Percentiles rank a stretch among this genome's conserved stretches.
Conservation (phyloP, 2,113 vertebrate species). For the Lepisosteus oculatus region DNA sequence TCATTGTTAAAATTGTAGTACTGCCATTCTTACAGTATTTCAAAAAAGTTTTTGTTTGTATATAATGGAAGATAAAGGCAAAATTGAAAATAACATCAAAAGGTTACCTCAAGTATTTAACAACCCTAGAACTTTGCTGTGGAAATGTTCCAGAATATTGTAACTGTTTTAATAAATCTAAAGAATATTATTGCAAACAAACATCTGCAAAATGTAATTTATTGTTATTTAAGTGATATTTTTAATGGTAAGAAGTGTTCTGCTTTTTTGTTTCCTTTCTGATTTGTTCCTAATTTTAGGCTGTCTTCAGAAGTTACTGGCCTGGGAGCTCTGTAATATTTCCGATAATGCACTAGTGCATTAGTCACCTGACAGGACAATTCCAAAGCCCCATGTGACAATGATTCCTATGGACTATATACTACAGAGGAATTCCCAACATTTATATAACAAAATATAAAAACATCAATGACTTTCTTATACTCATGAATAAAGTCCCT, state of each 20-base stretch:
- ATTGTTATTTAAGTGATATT: constrained; percentile 53
- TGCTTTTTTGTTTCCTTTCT: constrained; percentile 45
- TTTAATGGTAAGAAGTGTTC: constrained; percentile 59
- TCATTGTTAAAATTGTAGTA: constrained; percentile 47
- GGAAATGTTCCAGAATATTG: too few relatives aligned
- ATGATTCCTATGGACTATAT: constrained; percentile 74
- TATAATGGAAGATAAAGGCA: constrained; percentile 32
- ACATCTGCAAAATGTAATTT: constrained; percentile 61
- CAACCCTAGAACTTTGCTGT: neutral
- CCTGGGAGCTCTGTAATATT: constrained; percentile 76
- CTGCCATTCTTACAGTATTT: constrained; percentile 48
- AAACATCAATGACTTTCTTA: constrained; percentile 45
- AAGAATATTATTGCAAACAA: constrained; percentile 13
- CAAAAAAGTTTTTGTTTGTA: constrained; percentile 30
- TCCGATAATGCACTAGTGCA: constrained; percentile 66
- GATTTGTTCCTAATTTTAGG: constrained; percentile 69
- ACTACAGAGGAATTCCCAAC: constrained; percentile 70
- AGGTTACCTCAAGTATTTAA: constrained; percentile 38
- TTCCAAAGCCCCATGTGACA: constrained; percentile 74
- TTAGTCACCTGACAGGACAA: constrained; percentile 75
- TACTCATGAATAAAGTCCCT: constrained; percentile 51
- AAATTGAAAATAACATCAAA: constrained; percentile 44
- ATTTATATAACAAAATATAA: constrained; percentile 36
- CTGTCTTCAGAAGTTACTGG: constrained; percentile 81
- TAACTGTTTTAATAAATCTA: neutral